Percentiles rank a stretch among this genome's conserved stretches.
These are phyloP conservation scores for Rhegmatorhina hoffmannsi DNA, from an alignment of 2,113 vertebrate species.

Conservation along the genomic window DNA sequence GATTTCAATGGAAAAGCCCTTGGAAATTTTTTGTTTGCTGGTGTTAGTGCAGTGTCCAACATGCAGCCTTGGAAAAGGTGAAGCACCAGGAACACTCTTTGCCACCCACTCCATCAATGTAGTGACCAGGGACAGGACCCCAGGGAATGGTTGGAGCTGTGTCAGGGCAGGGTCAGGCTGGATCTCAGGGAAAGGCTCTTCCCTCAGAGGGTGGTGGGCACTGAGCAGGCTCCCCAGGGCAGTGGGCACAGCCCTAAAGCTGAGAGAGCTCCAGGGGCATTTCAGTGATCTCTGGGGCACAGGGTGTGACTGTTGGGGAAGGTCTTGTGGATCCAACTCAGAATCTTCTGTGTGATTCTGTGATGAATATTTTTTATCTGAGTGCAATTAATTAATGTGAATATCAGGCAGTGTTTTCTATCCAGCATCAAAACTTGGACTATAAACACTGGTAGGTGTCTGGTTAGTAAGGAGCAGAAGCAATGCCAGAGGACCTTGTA, in stretches of 20 bases:
- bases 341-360: neutral
- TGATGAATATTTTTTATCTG: neutral
- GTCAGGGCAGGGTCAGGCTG: neutral
- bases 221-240: neutral
- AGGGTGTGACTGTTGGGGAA: neutral
- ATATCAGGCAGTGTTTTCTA: neutral
- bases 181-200: neutral
- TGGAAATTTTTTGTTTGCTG: neutral
- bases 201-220: neutral
- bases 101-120: neutral
- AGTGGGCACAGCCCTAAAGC: neutral
- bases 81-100: neutral
- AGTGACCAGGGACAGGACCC: neutral
- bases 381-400: neutral
- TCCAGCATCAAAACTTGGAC: neutral
- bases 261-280: neutral
- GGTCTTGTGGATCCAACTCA: neutral
- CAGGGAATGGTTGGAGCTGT: neutral
- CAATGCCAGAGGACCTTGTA: accelerated
- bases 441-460: too few species aligned
- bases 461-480: accelerated
- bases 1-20: neutral
- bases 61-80: neutral
- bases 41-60: neutral
- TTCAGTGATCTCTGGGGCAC: neutral